Conservation (phyloP, 1,140 invertebrate genomes). For the Listronotus bonariensis region DNA sequence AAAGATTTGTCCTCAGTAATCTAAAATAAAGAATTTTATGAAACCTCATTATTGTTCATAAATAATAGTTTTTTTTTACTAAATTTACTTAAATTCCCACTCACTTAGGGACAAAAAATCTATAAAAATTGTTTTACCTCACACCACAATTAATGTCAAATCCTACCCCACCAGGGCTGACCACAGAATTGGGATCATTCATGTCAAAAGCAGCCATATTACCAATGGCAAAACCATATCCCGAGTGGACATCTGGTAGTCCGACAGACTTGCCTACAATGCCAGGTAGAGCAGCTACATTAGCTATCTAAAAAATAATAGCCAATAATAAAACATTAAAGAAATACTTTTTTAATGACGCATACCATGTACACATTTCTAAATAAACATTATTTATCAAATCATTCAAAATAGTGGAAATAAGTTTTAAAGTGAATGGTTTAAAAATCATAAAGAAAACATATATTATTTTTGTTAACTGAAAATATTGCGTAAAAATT, state of each 20-base stretch:
- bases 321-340: no score
- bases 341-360: no score
- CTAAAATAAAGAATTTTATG: conserved; percentile 55
- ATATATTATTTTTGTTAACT: no score
- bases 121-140: conserved; percentile 15
- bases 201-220: conserved; percentile 99
- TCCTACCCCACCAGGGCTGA: conserved; percentile 77
- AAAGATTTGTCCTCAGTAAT: conserved; percentile 92
- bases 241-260: conserved; percentile 97
- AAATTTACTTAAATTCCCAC: no score
- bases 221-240: conserved; percentile 99
- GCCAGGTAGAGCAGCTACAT: conserved; percentile 97
- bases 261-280: conserved; percentile 92
- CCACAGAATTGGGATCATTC: conserved; percentile 88
- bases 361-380: no score
- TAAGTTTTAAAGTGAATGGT: no score
- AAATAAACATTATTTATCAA: conserved; percentile 1
- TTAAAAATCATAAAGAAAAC: no score
- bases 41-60: no score
- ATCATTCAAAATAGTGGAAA: no score
- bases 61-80: no score
- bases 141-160: conserved; percentile 44
- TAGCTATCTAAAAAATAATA: conserved; percentile 72
- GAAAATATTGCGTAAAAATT: no score
- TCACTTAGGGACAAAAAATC: background rate